phyloP scores from a whole-genome alignment of 2,797 vertebrate genomes.

The Halcyon leucocephala region DNA sequence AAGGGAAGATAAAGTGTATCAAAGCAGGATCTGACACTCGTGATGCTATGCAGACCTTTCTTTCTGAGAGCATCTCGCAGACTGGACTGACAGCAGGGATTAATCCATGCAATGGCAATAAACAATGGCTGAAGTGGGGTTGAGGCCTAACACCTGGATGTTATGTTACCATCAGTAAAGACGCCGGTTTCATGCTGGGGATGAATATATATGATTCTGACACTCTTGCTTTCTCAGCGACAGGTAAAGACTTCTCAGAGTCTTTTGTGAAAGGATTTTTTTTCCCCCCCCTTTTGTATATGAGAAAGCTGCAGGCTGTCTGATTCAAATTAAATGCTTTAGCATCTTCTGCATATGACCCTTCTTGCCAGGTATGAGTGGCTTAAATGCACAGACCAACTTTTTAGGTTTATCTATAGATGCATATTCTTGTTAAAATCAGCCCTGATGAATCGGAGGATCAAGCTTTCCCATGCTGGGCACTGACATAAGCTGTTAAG shows the following conservation, averaged over 20 bases:
- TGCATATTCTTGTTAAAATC: background rate
- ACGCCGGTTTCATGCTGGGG: background rate
- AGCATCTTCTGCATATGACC: rapidly evolving
- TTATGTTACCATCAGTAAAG: slow-evolving; percentile 25
- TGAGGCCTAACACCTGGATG: slow-evolving; percentile 77
- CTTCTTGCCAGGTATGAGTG: background rate
- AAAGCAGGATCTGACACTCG: slow-evolving; percentile 77
- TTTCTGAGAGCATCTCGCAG: slow-evolving; percentile 72
- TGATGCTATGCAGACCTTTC: slow-evolving; percentile 80
- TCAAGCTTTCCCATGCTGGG: background rate
- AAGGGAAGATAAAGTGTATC: slow-evolving; percentile 79
- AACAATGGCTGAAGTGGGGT: slow-evolving; percentile 73
- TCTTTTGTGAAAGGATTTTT: background rate
- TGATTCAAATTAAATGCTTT: background rate
- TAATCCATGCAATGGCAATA: slow-evolving; percentile 74
- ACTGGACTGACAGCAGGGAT: slow-evolving; percentile 78
- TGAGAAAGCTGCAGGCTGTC: background rate
- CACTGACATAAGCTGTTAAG: background rate
- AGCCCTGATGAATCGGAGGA: rapidly evolving
- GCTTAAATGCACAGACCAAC: rapidly evolving
- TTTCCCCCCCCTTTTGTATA: background rate
- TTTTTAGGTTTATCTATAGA: background rate
- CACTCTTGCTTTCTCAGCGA: background rate
- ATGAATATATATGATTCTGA: background rate
- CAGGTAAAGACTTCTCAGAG: slow-evolving; percentile 33